Evolutionary conservation across 2,797 vertebrate genomes (phyloP).

Genomic region (Ficedula albicollis): DNA sequence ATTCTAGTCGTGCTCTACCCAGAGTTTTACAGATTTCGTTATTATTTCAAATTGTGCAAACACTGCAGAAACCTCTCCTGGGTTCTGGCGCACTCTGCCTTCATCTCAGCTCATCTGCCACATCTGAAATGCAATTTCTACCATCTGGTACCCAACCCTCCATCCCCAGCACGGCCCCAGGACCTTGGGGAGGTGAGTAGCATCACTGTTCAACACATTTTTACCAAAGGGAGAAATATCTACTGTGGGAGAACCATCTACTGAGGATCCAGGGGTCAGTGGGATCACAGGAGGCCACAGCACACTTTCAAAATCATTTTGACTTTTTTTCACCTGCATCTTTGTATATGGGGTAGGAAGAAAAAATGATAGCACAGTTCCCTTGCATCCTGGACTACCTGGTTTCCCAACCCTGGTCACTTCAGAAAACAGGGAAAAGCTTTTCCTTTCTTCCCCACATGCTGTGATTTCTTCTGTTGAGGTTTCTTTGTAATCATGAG

Average conservation of each 20-base stretch:
- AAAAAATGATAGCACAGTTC: not conserved
- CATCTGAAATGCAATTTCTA: not conserved
- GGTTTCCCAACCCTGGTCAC: not conserved
- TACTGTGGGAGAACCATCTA: not conserved
- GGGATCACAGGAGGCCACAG: not conserved
- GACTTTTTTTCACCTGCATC: not conserved
- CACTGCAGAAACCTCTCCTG: not conserved
- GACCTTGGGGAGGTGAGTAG: not conserved
- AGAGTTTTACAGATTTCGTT: conserved; percentile 60
- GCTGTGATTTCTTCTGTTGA: not conserved
- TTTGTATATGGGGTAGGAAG: not conserved
- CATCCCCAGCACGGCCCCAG: not conserved
- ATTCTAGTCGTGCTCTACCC: conserved; percentile 41
- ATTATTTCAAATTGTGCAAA: conserved; percentile 61
- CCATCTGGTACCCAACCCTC: not conserved
- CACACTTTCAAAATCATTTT: not conserved
- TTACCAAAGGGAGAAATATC: not conserved
- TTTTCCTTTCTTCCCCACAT: not conserved
- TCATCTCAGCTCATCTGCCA: conserved; percentile 19
- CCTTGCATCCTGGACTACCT: not conserved
- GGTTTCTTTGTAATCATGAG: not conserved
- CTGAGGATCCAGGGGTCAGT: not conserved
- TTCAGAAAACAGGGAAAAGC: not conserved
- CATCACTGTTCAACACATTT: not conserved
- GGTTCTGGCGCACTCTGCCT: conserved; percentile 4